Evolutionary conservation across 2,888 invertebrate genomes (phyloP).

Genomic region (Xestia ashworthii): DNA sequence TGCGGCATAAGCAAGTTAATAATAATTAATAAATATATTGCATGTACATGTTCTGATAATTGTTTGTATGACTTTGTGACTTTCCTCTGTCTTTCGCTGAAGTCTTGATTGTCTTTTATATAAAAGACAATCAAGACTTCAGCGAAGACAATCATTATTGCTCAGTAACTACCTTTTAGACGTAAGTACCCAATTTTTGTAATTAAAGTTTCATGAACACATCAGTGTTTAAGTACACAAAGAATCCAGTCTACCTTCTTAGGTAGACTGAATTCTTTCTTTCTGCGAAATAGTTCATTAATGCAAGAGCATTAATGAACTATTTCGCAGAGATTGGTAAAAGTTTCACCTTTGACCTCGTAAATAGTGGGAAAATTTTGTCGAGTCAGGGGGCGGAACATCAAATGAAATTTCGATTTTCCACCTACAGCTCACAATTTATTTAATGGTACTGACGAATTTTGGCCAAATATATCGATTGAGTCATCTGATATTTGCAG

Average conservation of each 20-base stretch:
- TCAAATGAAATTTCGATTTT: constrained; percentile 19
- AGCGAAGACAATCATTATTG: constrained; percentile 20
- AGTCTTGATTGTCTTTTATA: no score
- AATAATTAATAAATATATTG: no score
- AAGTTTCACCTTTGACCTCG: constrained; percentile 29
- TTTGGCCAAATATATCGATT: constrained; percentile 59
- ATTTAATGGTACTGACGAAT: constrained; percentile 32
- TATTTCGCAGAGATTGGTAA: constrained; percentile 24
- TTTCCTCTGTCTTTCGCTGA: neutral
- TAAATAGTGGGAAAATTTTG: constrained; percentile 28
- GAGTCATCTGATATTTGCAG: constrained; percentile 64
- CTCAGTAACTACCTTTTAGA: constrained; percentile 6
- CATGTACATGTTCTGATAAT: neutral
- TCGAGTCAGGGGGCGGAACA: constrained; percentile 13
- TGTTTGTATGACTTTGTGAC: neutral
- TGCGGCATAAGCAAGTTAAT: no score
- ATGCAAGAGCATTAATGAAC: constrained; percentile 39
- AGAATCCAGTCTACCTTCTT: constrained; percentile 8
- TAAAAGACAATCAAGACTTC: constrained; percentile 5
- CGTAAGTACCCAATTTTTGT: constrained; percentile 17
- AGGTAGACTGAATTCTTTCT: no score
- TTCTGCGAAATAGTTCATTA: no score
- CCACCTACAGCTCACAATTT: constrained; percentile 12
- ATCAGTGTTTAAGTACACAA: neutral
- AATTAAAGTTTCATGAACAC: constrained; percentile 50